Evolutionary conservation across 2,113 vertebrate genomes (phyloP).

Genomic region (Pogonocichla stellata): DNA sequence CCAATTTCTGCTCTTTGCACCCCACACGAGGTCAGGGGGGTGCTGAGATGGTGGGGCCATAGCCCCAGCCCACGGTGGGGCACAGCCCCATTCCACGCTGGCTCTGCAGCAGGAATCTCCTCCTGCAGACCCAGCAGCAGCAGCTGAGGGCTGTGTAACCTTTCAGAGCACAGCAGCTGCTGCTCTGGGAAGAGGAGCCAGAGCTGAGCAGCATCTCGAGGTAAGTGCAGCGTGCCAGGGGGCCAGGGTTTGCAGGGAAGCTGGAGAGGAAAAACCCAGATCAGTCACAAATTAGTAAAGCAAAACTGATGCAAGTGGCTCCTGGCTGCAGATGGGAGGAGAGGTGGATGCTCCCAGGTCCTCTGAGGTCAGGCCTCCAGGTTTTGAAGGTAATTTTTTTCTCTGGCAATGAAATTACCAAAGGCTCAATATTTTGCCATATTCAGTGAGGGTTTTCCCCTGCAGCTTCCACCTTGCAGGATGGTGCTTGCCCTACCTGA

Average conservation of each 20-base stretch:
- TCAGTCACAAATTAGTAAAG: neutral
- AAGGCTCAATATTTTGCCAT: neutral
- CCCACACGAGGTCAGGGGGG: accelerated
- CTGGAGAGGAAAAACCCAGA: neutral
- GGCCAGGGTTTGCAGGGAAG: neutral
- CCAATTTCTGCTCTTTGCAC: neutral
- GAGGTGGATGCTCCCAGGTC: neutral
- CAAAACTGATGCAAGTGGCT: neutral
- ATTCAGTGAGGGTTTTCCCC: neutral
- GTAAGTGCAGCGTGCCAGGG: accelerated
- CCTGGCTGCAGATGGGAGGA: neutral
- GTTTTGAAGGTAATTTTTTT: neutral
- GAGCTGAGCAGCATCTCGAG: neutral
- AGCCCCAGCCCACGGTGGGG: neutral
- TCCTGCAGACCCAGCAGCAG: neutral
- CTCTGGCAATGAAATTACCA: neutral
- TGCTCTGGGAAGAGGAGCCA: neutral
- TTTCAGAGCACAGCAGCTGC: neutral
- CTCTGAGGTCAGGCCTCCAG: neutral
- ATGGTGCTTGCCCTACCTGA: neutral
- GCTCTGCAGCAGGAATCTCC: neutral
- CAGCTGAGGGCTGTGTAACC: neutral
- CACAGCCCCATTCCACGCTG: neutral
- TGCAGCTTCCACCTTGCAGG: neutral
- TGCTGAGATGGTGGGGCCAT: neutral